phyloP scores from a whole-genome alignment of 2,113 vertebrate species.

The Charadrius vociferus region DNA sequence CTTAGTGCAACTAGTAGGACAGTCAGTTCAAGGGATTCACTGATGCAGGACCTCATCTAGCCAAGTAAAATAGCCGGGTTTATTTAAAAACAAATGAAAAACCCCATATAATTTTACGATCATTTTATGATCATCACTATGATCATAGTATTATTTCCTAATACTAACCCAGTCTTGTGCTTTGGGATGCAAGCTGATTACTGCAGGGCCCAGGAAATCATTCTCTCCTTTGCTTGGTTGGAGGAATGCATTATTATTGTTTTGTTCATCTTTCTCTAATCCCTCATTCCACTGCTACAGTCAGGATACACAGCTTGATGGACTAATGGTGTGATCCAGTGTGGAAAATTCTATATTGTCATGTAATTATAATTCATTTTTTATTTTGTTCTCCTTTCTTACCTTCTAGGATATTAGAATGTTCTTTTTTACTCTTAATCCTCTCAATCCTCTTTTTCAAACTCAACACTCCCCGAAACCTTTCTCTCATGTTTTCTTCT shows the following conservation, averaged over 20 bases:
- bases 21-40: neutral
- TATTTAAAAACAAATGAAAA: neutral
- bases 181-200: neutral
- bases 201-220: neutral
- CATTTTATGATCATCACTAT: no score
- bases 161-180: neutral
- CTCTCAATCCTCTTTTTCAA: slow-evolving; percentile 14
- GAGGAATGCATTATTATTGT: neutral
- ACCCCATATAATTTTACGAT: neutral
- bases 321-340: neutral
- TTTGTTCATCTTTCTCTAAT: slow-evolving; percentile 9
- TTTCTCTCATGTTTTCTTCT: neutral
- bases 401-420: neutral
- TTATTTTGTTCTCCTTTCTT: neutral
- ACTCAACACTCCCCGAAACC: neutral
- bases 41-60: neutral
- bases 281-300: neutral
- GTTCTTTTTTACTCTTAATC: neutral
- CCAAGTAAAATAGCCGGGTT: neutral
- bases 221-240: neutral
- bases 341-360: slow-evolving; percentile 2
- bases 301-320: neutral
- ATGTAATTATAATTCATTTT: neutral
- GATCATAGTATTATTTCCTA: slow-evolving; percentile 12
- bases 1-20: neutral